phyloP scores from a whole-genome alignment of 2,888 invertebrate species.

The Eupithecia dodoneata region DNA sequence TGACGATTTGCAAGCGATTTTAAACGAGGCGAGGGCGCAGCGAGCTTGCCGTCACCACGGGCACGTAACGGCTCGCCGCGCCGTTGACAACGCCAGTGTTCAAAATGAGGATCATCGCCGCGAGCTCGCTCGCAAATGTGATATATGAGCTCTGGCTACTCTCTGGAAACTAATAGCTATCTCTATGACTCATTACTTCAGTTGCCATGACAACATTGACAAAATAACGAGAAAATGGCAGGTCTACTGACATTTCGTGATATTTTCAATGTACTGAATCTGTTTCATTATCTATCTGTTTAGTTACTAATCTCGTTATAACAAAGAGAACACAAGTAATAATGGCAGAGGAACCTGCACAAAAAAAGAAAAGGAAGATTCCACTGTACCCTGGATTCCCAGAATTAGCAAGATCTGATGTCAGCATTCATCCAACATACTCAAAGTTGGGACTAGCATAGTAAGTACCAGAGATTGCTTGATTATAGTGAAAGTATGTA shows the following conservation, averaged over 20 bases:
- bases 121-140: too few relatives aligned
- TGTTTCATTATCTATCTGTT: not conserved
- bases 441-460: conserved; percentile 84
- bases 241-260: not conserved
- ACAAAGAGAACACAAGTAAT: too few relatives aligned
- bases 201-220: conserved; percentile 12
- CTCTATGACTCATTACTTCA: not conserved
- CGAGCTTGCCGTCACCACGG: too few relatives aligned
- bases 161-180: too few relatives aligned
- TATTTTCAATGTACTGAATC: not conserved
- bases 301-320: not conserved
- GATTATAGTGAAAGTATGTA: not conserved
- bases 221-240: not conserved
- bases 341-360: conserved; percentile 46
- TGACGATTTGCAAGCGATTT: too few relatives aligned
- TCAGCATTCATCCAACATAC: conserved; percentile 86
- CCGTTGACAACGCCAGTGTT: too few relatives aligned
- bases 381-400: conserved; percentile 79
- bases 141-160: too few relatives aligned
- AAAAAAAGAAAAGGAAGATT: conserved; percentile 55
- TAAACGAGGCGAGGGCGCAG: too few relatives aligned
- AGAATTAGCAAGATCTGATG: conserved; percentile 84
- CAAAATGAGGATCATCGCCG: too few relatives aligned
- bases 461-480: conserved; percentile 76
- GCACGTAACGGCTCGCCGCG: too few relatives aligned